These are phyloP conservation scores for Vidua chalybeata DNA, from an alignment of 2,113 vertebrate species.

Conservation along the genomic window DNA sequence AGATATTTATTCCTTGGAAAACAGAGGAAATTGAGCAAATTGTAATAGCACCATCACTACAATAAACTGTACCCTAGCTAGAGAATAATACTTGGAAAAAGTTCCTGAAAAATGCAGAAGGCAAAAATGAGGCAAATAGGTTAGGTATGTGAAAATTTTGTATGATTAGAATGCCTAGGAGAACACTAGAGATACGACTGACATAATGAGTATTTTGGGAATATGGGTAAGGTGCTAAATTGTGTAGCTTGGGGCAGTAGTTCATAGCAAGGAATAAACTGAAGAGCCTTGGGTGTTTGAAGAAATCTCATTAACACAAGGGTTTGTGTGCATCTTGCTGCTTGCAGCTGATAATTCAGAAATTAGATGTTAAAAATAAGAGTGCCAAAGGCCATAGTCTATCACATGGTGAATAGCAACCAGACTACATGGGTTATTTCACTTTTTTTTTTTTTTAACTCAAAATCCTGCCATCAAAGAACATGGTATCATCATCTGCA, in stretches of 20 bases:
- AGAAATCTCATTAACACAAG: neutral
- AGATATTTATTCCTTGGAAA: neutral
- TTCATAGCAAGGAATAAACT: neutral
- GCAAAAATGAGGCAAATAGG: constrained; percentile 44
- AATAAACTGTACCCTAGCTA: neutral
- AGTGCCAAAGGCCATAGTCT: neutral
- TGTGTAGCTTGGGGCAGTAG: neutral
- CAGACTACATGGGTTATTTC: neutral
- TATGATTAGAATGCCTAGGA: neutral
- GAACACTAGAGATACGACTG: neutral
- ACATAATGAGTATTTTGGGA: constrained; percentile 9
- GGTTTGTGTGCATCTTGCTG: neutral
- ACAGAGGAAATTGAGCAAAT: neutral
- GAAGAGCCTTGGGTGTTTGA: neutral
- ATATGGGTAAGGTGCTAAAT: neutral
- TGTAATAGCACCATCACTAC: neutral
- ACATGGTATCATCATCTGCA: neutral
- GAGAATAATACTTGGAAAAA: neutral
- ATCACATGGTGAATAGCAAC: neutral
- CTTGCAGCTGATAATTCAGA: constrained; percentile 3
- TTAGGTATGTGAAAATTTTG: neutral
- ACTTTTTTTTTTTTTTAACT: neutral
- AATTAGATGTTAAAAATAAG: neutral
- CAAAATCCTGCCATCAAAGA: neutral
- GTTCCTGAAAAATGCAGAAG: neutral